A percentile compares a stretch with the other conserved stretches of the same genome.
Evolutionary conservation across 2,888 invertebrate genomes (phyloP).

Genomic region (Frankliniella intonsa): DNA sequence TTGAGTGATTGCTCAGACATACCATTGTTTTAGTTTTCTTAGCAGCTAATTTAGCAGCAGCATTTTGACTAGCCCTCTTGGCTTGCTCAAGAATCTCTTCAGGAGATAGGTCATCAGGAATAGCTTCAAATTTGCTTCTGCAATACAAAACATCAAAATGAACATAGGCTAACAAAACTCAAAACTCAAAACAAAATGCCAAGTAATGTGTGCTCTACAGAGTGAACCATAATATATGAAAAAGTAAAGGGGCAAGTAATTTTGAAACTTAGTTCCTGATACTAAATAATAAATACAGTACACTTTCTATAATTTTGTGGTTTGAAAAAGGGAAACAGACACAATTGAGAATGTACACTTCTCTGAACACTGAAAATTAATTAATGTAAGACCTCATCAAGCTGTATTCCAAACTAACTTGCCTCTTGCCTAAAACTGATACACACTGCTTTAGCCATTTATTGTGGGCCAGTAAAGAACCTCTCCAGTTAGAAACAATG

Average conservation of each 20-base stretch:
- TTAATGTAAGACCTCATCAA: background rate
- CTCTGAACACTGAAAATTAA: background rate
- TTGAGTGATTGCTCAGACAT: conserved; percentile 31
- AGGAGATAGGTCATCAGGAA: conserved; percentile 68
- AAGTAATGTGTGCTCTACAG: too few relatives aligned
- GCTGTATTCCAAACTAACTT: too few relatives aligned
- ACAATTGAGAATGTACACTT: too few relatives aligned
- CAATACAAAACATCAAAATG: conserved; percentile 31
- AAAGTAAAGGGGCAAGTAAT: too few relatives aligned
- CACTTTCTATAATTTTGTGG: background rate
- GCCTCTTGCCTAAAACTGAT: too few relatives aligned
- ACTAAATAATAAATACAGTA: background rate
- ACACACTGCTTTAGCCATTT: background rate
- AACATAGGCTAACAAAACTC: background rate
- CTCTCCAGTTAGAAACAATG: background rate
- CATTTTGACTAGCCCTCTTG: conserved; percentile 64
- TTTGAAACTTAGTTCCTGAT: background rate
- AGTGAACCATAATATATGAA: too few relatives aligned
- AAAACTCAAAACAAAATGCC: too few relatives aligned
- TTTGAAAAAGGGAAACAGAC: too few relatives aligned
- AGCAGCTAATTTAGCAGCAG: conserved; percentile 58
- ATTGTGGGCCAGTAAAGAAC: background rate
- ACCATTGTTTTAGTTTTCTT: conserved; percentile 52
- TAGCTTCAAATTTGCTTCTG: conserved; percentile 63
- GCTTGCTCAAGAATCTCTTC: conserved; percentile 74